These are phyloP conservation scores for Pyrochroa serraticornis DNA, from an alignment of 2,888 invertebrate species.

Conservation along the genomic window DNA sequence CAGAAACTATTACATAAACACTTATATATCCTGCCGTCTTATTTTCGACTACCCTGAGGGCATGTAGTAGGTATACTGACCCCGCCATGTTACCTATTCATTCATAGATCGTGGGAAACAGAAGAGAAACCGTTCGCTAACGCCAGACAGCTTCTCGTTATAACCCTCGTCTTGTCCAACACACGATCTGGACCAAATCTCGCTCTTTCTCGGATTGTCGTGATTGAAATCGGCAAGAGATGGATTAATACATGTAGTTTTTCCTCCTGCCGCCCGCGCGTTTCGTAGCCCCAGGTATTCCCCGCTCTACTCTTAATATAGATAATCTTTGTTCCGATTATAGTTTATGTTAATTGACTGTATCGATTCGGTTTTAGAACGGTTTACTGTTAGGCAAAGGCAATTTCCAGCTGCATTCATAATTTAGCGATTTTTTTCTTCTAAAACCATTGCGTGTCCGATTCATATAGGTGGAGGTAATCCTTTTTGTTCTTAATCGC, in stretches of 20 bases:
- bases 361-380: constrained; percentile 22
- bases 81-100: constrained; percentile 54
- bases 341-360: constrained; percentile 23
- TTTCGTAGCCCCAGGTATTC: constrained; percentile 10
- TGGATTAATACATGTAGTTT: constrained; percentile 22
- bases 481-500: too few relatives aligned
- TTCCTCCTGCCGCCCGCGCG: constrained; percentile 14
- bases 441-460: too few relatives aligned
- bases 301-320: constrained; percentile 23
- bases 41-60: constrained; percentile 43
- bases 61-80: constrained; percentile 56
- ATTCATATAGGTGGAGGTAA: too few relatives aligned
- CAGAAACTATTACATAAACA: constrained; percentile 35
- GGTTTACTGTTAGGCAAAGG: constrained; percentile 16
- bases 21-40: constrained; percentile 43
- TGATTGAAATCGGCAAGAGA: constrained; percentile 14
- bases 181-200: not conserved
- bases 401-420: too few relatives aligned
- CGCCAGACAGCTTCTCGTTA: constrained; percentile 2
- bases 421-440: too few relatives aligned
- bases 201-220: constrained; percentile 3
- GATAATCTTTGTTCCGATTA: constrained; percentile 23
- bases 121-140: constrained; percentile 31
- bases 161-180: constrained; percentile 3
- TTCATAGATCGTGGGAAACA: constrained; percentile 56